Evolutionary conservation across 1,140 invertebrate species (phyloP).

Genomic region (Camponotus pennsylvanicus): DNA sequence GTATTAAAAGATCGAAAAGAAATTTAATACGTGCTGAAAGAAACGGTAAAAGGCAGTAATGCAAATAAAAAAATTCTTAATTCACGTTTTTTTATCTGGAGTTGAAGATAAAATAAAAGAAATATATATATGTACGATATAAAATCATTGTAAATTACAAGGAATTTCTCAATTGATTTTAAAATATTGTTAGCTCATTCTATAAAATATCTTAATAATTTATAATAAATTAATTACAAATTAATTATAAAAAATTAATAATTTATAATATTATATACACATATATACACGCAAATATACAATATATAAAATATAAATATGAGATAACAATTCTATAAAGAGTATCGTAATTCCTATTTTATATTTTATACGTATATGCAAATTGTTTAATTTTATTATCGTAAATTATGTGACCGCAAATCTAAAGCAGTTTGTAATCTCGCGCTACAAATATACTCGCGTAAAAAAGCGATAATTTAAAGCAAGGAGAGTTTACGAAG

Average conservation of each 20-base stretch:
- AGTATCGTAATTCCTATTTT: background rate
- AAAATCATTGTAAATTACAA: background rate
- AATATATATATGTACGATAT: background rate
- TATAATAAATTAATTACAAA: too few species aligned
- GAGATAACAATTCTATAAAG: too few species aligned
- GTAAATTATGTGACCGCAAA: background rate
- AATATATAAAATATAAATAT: too few species aligned
- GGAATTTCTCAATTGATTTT: background rate
- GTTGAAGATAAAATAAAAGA: background rate
- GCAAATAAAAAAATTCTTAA: background rate
- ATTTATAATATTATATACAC: too few species aligned
- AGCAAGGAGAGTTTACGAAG: conserved; percentile 19
- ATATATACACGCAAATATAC: too few species aligned
- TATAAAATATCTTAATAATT: too few species aligned
- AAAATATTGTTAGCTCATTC: background rate
- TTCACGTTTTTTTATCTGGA: background rate
- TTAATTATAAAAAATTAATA: too few species aligned
- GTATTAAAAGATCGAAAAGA: background rate
- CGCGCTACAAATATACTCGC: background rate
- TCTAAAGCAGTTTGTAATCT: background rate
- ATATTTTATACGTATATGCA: background rate
- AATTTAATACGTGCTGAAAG: background rate
- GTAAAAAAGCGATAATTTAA: conserved; percentile 17
- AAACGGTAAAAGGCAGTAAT: background rate
- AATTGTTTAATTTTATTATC: conserved; percentile 21